Evolutionary conservation across 2,888 invertebrate species (phyloP).

Genomic region (Diachrysia chrysitis): DNA sequence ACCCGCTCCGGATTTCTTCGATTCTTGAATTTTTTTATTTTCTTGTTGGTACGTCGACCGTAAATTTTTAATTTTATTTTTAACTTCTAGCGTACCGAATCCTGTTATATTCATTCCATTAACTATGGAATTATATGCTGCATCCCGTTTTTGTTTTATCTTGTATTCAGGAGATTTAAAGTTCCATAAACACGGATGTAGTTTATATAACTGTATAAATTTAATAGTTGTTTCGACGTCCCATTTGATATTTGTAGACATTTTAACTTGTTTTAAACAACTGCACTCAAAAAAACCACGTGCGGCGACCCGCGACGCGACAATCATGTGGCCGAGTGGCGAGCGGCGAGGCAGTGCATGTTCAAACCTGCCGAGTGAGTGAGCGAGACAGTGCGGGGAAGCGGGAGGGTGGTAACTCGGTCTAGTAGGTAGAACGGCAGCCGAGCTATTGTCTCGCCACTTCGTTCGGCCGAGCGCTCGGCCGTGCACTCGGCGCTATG

Average conservation of each 20-base stretch:
- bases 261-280: constrained; percentile 16
- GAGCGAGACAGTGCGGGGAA: too few relatives aligned
- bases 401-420: too few relatives aligned
- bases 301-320: too few relatives aligned
- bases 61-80: constrained; percentile 18
- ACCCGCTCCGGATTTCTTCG: constrained; percentile 43
- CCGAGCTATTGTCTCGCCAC: too few relatives aligned
- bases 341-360: too few relatives aligned
- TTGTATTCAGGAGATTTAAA: constrained; percentile 12
- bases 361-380: too few relatives aligned
- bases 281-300: constrained; percentile 14
- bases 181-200: constrained; percentile 30
- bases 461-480: too few relatives aligned
- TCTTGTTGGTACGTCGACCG: constrained; percentile 41
- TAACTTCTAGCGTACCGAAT: constrained; percentile 10
- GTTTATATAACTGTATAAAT: constrained; percentile 39
- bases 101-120: constrained; percentile 14
- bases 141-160: constrained; percentile 31
- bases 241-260: constrained; percentile 34
- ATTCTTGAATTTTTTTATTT: constrained; percentile 26
- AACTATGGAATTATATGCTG: constrained; percentile 16
- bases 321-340: too few relatives aligned
- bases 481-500: constrained; percentile 11
- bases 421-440: too few relatives aligned
- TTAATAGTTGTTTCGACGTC: constrained; percentile 27